Base-by-base conservation (phyloP, 2,888 invertebrate species). In the Megamerina dolium region DNA sequence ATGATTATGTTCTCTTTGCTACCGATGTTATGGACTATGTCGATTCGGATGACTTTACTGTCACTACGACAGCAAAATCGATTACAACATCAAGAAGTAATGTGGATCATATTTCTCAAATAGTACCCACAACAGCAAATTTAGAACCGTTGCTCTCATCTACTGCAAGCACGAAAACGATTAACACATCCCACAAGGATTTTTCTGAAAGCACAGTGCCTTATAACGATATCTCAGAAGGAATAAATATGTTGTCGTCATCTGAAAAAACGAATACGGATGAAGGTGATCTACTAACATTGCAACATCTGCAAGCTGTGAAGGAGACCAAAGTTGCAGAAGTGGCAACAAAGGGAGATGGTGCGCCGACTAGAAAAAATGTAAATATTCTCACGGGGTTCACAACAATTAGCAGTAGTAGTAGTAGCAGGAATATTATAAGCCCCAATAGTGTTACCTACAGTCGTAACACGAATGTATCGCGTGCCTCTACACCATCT, bases 241-340 rank as follows among this genome's bases (percentile, higher is more conserved):
- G 27, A n/a, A 5, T n/a, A n/a, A n/a, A n/a, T n/a, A n/a, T n/a
- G n/a, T n/a, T n/a, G n/a, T n/a, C n/a, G n/a, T n/a, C n/a, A n/a
- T n/a, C n/a, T n/a, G n/a, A n/a, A n/a, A n/a, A n/a, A n/a, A n/a
- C n/a, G n/a, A n/a, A n/a, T 31, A 19, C 26, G n/a, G 34, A 20
- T 20, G 43, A 43, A 43, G 18, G 37, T 3, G 43, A 43, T 30
- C 17, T 43, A 10, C 37, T 43, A 12, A 31, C 32, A 17, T 12
- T 43, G 17, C 37, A 37, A 18, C 32, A n/a, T n/a, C n/a, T n/a
- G n/a, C n/a, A n/a, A n/a, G n/a, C 43, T 19, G 8, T 30, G 10
- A 30, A 37, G 32, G 42, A 42, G 5, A 21, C 36, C 17, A 42
- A 37, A 16, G 17, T 26, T n/a, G 13, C n/a, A n/a, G n/a, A n/a